Evolutionary conservation across 2,113 vertebrate species (phyloP).

Genomic region (Formicarius rufipectus): DNA sequence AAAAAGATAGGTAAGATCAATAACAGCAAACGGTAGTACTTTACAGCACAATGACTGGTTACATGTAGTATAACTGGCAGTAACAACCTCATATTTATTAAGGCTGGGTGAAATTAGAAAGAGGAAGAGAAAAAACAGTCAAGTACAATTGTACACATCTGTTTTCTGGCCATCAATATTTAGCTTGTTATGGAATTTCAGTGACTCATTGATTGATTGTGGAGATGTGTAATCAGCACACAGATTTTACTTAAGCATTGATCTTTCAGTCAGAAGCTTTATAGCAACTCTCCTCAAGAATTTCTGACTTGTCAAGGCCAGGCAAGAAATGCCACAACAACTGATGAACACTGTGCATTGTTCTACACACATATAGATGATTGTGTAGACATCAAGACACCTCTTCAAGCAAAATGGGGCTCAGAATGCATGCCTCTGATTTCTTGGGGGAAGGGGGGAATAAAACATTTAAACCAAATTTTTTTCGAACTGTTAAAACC

Average conservation of each 20-base stretch:
- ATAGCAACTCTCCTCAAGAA: neutral
- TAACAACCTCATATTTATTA: slow-evolving; percentile 45
- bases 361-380: neutral
- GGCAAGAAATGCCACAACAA: neutral
- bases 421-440: neutral
- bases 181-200: slow-evolving; percentile 43
- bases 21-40: slow-evolving; percentile 24
- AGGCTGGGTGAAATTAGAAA: neutral
- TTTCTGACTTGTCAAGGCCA: neutral
- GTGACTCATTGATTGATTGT: slow-evolving; percentile 19
- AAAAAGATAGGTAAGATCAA: slow-evolving; percentile 59
- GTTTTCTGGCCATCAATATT: slow-evolving; percentile 40
- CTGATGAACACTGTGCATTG: accelerated
- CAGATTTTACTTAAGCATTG: slow-evolving; percentile 49
- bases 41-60: slow-evolving; percentile 26
- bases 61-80: neutral
- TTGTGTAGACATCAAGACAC: neutral
- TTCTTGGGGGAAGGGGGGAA: accelerated
- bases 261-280: slow-evolving; percentile 11
- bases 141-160: neutral
- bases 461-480: neutral
- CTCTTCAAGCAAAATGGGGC: neutral
- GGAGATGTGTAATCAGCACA: slow-evolving; percentile 23
- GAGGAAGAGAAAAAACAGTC: neutral
- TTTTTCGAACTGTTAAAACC: neutral